A percentile compares a stretch with the other conserved stretches of the same genome.
These are phyloP conservation scores for Pavo muticus DNA, from an alignment of 2,113 vertebrate genomes.

Conservation along the genomic window DNA sequence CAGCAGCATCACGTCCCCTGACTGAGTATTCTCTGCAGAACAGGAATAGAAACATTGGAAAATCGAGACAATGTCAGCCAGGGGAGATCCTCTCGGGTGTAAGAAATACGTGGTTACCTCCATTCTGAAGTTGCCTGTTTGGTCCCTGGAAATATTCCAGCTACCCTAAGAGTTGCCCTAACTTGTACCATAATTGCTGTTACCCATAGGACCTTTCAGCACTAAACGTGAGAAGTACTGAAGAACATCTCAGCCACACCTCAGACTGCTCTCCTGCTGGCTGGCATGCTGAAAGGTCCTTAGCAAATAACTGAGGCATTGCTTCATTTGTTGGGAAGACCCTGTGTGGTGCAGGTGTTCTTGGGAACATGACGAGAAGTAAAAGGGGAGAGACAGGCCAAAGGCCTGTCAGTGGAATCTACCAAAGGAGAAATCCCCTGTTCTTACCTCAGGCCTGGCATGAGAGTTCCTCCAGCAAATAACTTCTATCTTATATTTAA, in stretches of 20 bases:
- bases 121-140: background rate
- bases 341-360: background rate
- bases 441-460: background rate
- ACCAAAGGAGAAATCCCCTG: background rate
- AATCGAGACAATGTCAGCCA: background rate
- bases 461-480: background rate
- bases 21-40: background rate
- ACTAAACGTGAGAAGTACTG: background rate
- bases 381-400: background rate
- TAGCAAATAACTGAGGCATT: background rate
- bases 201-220: conserved; percentile 9
- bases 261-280: background rate
- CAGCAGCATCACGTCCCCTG: background rate
- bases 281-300: accelerated
- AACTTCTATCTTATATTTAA: background rate
- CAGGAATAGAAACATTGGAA: background rate
- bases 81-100: background rate
- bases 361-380: background rate
- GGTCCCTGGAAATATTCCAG: conserved; percentile 23
- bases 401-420: background rate
- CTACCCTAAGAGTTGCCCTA: background rate
- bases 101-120: background rate
- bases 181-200: background rate
- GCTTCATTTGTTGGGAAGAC: background rate
- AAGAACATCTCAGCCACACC: background rate